These are phyloP conservation scores for Psittacula cyanocephala DNA, from an alignment of 2,113 vertebrate species.

Conservation along the genomic window DNA sequence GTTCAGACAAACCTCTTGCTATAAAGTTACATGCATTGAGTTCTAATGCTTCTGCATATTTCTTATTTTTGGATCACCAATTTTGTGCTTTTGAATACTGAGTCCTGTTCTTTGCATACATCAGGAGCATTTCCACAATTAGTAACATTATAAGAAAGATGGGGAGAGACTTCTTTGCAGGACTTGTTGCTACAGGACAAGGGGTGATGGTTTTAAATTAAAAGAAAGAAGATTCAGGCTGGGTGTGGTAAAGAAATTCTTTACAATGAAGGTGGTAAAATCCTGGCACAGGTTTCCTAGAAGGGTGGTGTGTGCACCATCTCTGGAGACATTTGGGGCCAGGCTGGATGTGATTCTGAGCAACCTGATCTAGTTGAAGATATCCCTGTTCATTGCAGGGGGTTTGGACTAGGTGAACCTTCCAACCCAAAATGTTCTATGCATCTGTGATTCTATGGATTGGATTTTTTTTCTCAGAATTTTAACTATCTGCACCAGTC, in stretches of 20 bases:
- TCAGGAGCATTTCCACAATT: not conserved
- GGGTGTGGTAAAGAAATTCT: not conserved
- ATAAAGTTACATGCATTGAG: not conserved
- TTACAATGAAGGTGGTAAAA: not conserved
- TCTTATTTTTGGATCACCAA: not conserved
- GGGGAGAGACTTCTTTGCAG: not conserved
- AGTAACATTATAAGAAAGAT: not conserved
- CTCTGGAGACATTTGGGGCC: not conserved
- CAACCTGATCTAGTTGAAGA: not conserved
- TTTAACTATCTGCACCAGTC: not conserved
- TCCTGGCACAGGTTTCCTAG: not conserved
- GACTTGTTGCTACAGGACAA: not conserved
- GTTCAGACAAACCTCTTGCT: not conserved
- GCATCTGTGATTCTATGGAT: not conserved
- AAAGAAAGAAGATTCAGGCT: not conserved
- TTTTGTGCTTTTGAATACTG: not conserved
- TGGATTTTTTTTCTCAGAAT: not conserved
- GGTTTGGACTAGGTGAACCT: not conserved
- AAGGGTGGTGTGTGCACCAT: not conserved
- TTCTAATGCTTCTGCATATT: not conserved
- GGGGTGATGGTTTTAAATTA: not conserved
- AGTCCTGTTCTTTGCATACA: not conserved
- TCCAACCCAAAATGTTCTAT: not conserved
- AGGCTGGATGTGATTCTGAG: not conserved
- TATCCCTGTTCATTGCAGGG: not conserved